Percentiles rank a stretch among this genome's conserved stretches.
Evolutionary conservation across 2,888 invertebrate genomes (phyloP).

Genomic region (Plutella xylostella): DNA sequence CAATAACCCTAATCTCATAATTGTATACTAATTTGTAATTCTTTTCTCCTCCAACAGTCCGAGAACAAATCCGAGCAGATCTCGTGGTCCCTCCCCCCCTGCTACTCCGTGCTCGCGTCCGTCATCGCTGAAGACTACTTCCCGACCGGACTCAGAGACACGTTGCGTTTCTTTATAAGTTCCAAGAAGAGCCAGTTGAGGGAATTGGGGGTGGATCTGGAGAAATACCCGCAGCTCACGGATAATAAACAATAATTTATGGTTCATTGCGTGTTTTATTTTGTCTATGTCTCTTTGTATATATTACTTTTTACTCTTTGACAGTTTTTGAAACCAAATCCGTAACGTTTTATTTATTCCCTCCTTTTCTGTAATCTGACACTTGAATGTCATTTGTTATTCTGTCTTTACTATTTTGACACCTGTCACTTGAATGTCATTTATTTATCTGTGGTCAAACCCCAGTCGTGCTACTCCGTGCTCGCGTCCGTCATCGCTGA

Average conservation of each 20-base stretch:
- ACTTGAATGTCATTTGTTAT: no score
- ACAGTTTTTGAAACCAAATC: no score
- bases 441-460: slow-evolving; percentile 74
- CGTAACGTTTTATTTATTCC: background rate
- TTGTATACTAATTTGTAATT: background rate
- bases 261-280: background rate
- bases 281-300: no score
- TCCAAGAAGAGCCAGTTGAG: slow-evolving; percentile 17
- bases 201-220: background rate
- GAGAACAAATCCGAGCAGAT: slow-evolving; percentile 75
- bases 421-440: no score
- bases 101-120: slow-evolving; percentile 61
- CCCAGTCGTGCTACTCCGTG: slow-evolving; percentile 71
- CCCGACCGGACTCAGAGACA: slow-evolving; percentile 39
- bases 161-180: slow-evolving; percentile 42
- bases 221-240: background rate
- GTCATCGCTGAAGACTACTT: slow-evolving; percentile 33
- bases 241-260: background rate
- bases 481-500: slow-evolving; percentile 31
- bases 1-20: background rate
- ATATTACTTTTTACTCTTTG: no score
- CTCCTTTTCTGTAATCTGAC: background rate
- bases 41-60: slow-evolving; percentile 51
- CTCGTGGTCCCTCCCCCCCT: slow-evolving; percentile 73
- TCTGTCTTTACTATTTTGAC: no score